Base-by-base conservation (phyloP, 1,140 invertebrate genomes). In the Teleogryllus occipitalis region DNA sequence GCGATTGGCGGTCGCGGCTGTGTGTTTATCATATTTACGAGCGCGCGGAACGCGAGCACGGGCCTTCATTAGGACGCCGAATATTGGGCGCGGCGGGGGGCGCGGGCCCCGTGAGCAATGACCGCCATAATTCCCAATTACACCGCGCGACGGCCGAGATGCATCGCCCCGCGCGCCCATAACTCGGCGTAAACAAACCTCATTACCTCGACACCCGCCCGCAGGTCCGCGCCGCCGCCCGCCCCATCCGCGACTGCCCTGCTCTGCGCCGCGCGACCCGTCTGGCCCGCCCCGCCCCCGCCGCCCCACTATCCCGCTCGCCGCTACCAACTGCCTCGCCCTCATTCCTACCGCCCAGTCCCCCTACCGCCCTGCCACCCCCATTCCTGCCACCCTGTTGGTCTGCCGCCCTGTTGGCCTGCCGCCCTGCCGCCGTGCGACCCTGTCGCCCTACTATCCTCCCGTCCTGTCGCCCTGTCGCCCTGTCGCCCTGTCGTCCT, bases 11-110 rank as follows among this genome's bases (percentile, higher is more conserved):
- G 54, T 10, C 54, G 54, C 54, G 2, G 54, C 54, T 65, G 54
- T 65, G 54, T 65, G 54, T 65, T 65, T 65, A 65, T 65, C 54
- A 65, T 65, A 65, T 65, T 65, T 65, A 65, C 54, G 54, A 65
- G 54, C 54, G 54, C 18, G 2, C 54, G 54, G 54, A 65, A 3
- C 54, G 54, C 54, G 54, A 65, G 54, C 54, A 65, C 54, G 10
- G 10, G 54, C 18, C 54, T 65, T 65, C 54, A 65, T 65, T 65
- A 65, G 54, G 18, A 18, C 54, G 10, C 54, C 54, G 54, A 65
- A 65, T 65, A 65, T 65, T 65, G 54, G 54, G 54, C 54, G 18
- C 54, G 54, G 54, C 54, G 54, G 54, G 54, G 54, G 54, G 54
- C 54, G 54, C 54, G 18, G 10, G 18, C 54, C 18, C 18, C 54